phyloP scores from a whole-genome alignment of 2,113 vertebrate genomes.

The Bubo bubo region DNA sequence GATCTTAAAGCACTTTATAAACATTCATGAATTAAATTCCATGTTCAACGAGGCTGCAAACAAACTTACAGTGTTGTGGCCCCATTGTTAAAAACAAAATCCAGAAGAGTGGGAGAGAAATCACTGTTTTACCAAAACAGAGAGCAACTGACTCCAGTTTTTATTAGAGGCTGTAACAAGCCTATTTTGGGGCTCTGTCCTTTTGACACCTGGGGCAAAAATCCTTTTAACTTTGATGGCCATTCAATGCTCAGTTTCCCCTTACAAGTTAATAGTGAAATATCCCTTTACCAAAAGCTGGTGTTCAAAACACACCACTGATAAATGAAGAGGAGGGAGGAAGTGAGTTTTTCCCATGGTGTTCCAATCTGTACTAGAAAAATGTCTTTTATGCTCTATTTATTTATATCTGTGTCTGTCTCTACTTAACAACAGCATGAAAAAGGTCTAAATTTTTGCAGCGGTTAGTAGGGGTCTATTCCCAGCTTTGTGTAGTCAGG shows the following conservation, averaged over 20 bases:
- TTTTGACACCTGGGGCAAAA: not conserved
- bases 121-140: not conserved
- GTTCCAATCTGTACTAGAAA: not conserved
- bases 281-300: not conserved
- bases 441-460: not conserved
- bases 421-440: not conserved
- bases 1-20: conserved; percentile 6
- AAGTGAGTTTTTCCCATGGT: not conserved
- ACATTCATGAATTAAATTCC: not conserved
- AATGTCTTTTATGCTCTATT: not conserved
- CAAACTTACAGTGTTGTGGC: not conserved
- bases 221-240: not conserved
- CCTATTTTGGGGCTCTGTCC: not conserved
- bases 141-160: not conserved
- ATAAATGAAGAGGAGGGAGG: not conserved
- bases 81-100: not conserved
- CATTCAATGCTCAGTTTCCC: not conserved
- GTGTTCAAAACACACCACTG: not conserved
- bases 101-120: not conserved
- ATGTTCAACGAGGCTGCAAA: not conserved
- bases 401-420: not conserved
- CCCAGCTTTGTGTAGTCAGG: not conserved
- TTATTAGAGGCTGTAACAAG: not conserved
- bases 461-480: not conserved
- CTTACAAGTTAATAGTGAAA: not conserved